Conservation (phyloP, 2,888 invertebrate genomes). For the Hermodice carunculata region DNA sequence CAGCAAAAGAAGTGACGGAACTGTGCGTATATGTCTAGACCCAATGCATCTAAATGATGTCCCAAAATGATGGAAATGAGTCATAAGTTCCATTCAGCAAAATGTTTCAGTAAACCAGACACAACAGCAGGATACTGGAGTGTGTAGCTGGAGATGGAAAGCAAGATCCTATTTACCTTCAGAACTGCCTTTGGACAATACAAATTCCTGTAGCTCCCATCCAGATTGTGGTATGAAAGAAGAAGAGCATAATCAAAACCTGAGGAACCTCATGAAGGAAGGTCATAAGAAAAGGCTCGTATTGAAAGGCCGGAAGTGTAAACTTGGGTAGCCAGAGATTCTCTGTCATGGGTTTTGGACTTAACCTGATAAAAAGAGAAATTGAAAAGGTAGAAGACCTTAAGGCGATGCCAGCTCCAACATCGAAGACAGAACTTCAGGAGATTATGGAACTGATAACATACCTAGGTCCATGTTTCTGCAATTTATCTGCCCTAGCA, state of each 20-base stretch:
- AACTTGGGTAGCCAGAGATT: neutral
- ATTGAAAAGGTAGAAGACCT: neutral
- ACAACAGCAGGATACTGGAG: slow-evolving; percentile 40
- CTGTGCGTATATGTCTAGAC: slow-evolving; percentile 32
- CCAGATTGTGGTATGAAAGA: slow-evolving; percentile 20
- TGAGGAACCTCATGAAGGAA: neutral
- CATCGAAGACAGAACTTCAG: slow-evolving; percentile 3
- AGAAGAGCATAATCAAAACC: neutral
- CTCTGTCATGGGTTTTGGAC: neutral
- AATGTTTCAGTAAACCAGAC: slow-evolving; percentile 37
- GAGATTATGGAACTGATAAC: slow-evolving; percentile 22
- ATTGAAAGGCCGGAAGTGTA: neutral
- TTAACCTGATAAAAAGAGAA: neutral
- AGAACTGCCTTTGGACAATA: slow-evolving; percentile 27
- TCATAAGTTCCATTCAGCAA: slow-evolving; percentile 24
- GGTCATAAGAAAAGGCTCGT: neutral
- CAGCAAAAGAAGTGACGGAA: slow-evolving; percentile 30
- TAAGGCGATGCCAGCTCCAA: neutral
- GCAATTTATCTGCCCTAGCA: neutral
- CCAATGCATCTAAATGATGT: slow-evolving; percentile 30
- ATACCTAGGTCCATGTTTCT: slow-evolving; percentile 4
- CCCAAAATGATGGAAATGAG: slow-evolving; percentile 35
- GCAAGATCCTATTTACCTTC: slow-evolving; percentile 35
- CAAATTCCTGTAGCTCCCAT: slow-evolving; percentile 6
- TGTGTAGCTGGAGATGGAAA: slow-evolving; percentile 13